Evolutionary conservation across 2,888 invertebrate genomes (phyloP).

Genomic region (Caenorhabditis sp.): DNA sequence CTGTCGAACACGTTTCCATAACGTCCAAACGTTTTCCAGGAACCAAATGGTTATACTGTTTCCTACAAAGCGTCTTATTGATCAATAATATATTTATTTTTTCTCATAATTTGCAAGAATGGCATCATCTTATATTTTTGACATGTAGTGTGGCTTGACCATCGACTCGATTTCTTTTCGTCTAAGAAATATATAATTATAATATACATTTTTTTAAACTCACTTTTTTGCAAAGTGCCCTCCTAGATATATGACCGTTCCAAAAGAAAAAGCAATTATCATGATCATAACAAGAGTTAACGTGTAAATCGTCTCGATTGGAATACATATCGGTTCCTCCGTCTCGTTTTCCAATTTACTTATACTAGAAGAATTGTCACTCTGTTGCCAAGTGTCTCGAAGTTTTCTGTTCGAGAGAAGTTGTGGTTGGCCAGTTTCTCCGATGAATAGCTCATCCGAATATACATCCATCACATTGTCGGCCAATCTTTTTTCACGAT

Average conservation of each 20-base stretch:
- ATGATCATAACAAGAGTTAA: constrained; percentile 11
- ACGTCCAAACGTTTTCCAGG: background rate
- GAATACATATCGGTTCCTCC: background rate
- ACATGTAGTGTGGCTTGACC: background rate
- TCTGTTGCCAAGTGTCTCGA: background rate
- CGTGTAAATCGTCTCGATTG: constrained; percentile 10
- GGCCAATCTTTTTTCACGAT: constrained; percentile 13
- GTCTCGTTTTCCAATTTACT: too few species aligned
- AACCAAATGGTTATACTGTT: background rate
- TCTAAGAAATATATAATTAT: background rate
- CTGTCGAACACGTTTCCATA: background rate
- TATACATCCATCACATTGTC: constrained; percentile 25
- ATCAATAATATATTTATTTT: background rate
- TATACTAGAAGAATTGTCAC: too few species aligned
- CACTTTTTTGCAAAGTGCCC: constrained; percentile 31
- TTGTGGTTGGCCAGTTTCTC: background rate
- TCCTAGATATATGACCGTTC: constrained; percentile 27
- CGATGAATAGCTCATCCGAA: constrained; percentile 12
- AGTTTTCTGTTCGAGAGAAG: background rate
- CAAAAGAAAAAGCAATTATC: constrained; percentile 28
- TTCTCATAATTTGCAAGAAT: constrained; percentile 23
- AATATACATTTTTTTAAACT: background rate
- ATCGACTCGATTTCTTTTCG: constrained; percentile 1
- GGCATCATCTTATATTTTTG: constrained; percentile 2
- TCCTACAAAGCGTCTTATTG: background rate